Evolutionary conservation across 2,888 invertebrate species (phyloP).

Genomic region (Nebria brevicollis): DNA sequence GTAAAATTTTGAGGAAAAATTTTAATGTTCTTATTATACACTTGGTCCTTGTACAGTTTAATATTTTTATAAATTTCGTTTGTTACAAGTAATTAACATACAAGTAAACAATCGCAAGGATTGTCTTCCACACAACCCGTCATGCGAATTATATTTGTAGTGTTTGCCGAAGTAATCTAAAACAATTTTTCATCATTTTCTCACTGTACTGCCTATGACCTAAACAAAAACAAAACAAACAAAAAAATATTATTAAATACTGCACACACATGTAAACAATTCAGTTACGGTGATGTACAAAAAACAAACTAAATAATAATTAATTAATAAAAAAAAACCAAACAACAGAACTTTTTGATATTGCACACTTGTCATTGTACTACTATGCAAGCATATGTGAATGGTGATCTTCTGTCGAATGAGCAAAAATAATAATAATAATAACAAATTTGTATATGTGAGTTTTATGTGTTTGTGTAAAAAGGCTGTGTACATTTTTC

Average conservation of each 20-base stretch:
- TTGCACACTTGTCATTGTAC: conserved; percentile 52
- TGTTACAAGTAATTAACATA: conserved; percentile 50
- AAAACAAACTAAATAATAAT: conserved; percentile 16
- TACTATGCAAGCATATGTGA: conserved; percentile 62
- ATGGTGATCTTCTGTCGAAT: conserved; percentile 54
- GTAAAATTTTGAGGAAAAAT: conserved; percentile 49
- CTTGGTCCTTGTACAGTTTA: conserved; percentile 63
- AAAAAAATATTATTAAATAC: not conserved
- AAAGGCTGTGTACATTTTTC: conserved; percentile 63
- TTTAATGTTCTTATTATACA: conserved; percentile 60
- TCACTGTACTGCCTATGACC: conserved; percentile 26
- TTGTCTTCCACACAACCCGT: conserved; percentile 61
- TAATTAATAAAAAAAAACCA: not conserved
- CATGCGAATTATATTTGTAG: conserved; percentile 34
- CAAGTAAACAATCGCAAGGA: conserved; percentile 61
- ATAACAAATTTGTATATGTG: conserved; percentile 43
- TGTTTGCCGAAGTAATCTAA: conserved; percentile 16
- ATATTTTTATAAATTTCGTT: conserved; percentile 64
- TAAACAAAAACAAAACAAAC: conserved; percentile 4
- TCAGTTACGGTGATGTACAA: conserved; percentile 34
- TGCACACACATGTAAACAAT: conserved; percentile 23
- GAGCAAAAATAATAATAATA: conserved; percentile 12
- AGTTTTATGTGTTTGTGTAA: conserved; percentile 61
- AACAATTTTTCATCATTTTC: conserved; percentile 10
- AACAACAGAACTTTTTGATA: conserved; percentile 35